phyloP scores from a whole-genome alignment of 2,888 invertebrate species.

The Stenurella melanura region DNA sequence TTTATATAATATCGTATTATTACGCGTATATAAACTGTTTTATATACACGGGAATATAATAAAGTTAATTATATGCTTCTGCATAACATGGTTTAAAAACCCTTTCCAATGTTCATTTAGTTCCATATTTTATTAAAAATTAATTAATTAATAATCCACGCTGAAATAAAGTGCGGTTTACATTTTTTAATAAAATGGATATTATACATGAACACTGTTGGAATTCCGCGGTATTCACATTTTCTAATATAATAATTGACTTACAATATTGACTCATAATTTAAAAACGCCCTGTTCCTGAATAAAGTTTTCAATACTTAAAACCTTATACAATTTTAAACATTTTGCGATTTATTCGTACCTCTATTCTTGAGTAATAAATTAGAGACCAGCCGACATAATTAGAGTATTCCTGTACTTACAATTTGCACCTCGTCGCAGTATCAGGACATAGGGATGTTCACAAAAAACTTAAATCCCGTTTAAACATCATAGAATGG shows the following conservation, averaged over 20 bases:
- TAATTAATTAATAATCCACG: neutral
- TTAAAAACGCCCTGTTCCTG: neutral
- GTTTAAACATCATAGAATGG: no score
- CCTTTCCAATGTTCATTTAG: neutral
- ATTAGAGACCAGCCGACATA: no score
- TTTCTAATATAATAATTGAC: conserved; percentile 7
- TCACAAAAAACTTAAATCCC: no score
- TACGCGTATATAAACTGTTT: neutral
- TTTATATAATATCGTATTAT: neutral
- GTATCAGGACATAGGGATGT: no score
- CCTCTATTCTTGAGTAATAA: no score
- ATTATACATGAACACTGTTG: neutral
- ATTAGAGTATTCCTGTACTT: no score
- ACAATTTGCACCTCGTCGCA: no score
- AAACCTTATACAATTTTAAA: no score
- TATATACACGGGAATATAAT: neutral
- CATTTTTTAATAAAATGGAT: neutral
- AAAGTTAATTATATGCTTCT: neutral
- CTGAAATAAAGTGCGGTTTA: neutral
- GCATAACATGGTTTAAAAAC: neutral
- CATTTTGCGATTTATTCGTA: no score
- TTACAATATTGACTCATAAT: neutral
- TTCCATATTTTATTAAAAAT: neutral
- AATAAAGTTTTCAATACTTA: no score
- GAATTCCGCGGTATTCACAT: conserved; percentile 2